phyloP scores from a whole-genome alignment of 2,113 vertebrate genomes.

The Zingel zingel region DNA sequence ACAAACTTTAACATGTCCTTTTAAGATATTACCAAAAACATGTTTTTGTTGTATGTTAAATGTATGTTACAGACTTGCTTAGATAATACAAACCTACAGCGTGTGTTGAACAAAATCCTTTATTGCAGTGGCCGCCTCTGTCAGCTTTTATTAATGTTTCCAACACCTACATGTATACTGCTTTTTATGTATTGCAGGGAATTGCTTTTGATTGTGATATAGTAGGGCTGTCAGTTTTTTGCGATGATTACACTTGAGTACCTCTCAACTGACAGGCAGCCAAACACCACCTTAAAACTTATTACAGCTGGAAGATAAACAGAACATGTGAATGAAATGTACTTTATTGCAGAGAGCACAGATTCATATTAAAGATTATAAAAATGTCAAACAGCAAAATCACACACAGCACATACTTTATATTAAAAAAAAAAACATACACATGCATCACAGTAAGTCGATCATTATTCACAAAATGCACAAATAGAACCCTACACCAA shows the following conservation, averaged over 20 bases:
- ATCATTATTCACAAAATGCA: neutral
- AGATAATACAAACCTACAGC: neutral
- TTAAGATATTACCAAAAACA: neutral
- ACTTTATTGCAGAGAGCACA: neutral
- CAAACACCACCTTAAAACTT: neutral
- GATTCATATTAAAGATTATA: neutral
- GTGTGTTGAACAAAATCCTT: neutral
- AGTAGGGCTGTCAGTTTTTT: neutral
- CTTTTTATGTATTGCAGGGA: neutral
- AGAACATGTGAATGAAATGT: neutral
- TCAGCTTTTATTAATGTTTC: neutral
- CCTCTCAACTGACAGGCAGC: neutral
- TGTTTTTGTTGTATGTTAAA: neutral
- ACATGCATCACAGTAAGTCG: neutral
- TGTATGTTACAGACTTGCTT: neutral
- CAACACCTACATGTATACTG: neutral
- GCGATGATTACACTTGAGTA: neutral
- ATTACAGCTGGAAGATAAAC: neutral
- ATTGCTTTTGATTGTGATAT: slow-evolving; percentile 15
- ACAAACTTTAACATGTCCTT: neutral
- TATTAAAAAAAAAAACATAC: neutral
- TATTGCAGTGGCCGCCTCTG: neutral
- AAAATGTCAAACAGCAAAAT: neutral
- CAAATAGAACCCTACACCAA: too few species aligned
- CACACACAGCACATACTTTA: neutral